Base-by-base conservation (phyloP, 2,888 invertebrate species). In the Seira ritae region DNA sequence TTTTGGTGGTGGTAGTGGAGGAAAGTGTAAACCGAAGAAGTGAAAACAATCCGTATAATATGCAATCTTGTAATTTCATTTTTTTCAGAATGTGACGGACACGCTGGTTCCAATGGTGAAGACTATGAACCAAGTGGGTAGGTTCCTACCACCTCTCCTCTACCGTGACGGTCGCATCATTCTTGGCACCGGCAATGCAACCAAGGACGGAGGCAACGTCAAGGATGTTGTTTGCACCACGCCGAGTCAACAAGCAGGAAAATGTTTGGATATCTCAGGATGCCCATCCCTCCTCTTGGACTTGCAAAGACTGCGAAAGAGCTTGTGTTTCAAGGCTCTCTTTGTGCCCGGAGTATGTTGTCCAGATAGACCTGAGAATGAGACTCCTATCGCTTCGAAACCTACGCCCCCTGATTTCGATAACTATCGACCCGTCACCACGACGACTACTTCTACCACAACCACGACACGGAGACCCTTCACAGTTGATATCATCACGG, bases 311-410 rank as follows among this genome's bases (percentile, higher is more conserved):
- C 92, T 97, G 19, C 92, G 97, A 37, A 96, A 96, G 90, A 97
- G 97, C 0, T 92, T 97, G 10, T 97, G 97, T 90, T 97, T 97
- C 90, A 97, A 97, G 91, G 96, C 95, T 85, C 92, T 97, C 0
- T 97, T 97, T 89, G 95, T 96, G 0, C 97, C 97, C 0, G 97
- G 97, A 0, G 97, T 97, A 23, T 97, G 97, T 90, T 97, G 97
- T 90, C 97, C 97, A 4, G 88, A 89, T 55, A 82, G 85, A 55
- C 86, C 87, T 1, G 87, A 88, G 46, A 77, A 70, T 23, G 82
- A 82, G 55, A 82, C 17, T 22, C 50, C 79, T 6, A 37, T 70
- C 3, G 23, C 65, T 3, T 55, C 82, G 8, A 60, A 19, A 62
- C 67, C 76, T 31, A 8, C 69, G 23, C 37, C 60, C 46, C 15